Base-by-base conservation (phyloP, 2,888 invertebrate species). In the Drosophila fungiperda region DNA sequence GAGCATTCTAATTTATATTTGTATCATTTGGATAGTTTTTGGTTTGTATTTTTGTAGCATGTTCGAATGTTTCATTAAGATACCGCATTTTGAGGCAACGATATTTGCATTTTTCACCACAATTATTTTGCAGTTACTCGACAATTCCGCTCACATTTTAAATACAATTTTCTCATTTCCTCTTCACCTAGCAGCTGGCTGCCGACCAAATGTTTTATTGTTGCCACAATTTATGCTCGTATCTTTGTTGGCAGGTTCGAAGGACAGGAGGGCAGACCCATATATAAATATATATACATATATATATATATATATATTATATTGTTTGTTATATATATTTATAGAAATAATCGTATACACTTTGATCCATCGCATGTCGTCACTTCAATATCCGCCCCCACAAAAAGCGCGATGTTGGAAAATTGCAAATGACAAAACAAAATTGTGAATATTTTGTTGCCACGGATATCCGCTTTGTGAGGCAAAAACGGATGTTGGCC, bases 351-450 rank as follows among this genome's bases (percentile, higher is more conserved):
- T n/a, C n/a, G 17, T n/a, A 57, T 9, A 6, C 26, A 12, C 40
- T 40, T 32, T 20, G 58, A 54, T 58, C 20, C 48, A 20, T 36
- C 58, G 36, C 58, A 61, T 73, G 65, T 64, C 45, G 50, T 52
- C 71, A 35, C 70, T 74, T 55, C 74, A 72, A 81, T 78, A 68
- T 74, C 45, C 38, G 49, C 35, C 32, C 40, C 61, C 49, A 48
- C 63, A 63, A 32, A 58, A 62, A 54, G 68, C 66, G 64, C 66
- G 70, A 66, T 67, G 76, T 66, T 68, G 62, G 60, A 60, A 73
- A 88, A 86, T 86, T 83, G 83, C 77, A 80, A 86, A 83, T 83
- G 78, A 85, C 88, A 86, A 89, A 81, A 78, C 76, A 76, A 88
- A 87, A 83, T 65, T 72, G 69, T 62, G 68, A 48, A 72, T 70